Evolutionary conservation across 2,888 invertebrate genomes (phyloP).

Genomic region (Phengaris alcon): DNA sequence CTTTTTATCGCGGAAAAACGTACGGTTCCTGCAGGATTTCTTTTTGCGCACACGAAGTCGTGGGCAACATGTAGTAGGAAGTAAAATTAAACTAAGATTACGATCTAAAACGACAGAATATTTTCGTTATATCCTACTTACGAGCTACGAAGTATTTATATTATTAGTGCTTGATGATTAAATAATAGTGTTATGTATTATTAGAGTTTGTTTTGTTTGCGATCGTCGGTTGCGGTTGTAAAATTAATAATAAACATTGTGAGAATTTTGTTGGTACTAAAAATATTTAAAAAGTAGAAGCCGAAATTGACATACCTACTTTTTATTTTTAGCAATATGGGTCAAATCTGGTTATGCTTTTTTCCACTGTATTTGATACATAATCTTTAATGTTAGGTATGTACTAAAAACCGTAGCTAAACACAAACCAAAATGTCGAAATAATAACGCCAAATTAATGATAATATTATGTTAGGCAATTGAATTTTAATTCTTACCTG

Average conservation of each 20-base stretch:
- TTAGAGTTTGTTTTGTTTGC: too few species aligned
- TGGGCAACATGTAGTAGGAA: too few species aligned
- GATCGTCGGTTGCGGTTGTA: neutral
- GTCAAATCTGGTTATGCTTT: neutral
- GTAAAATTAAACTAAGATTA: too few species aligned
- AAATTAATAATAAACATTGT: neutral
- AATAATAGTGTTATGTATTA: too few species aligned
- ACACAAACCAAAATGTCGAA: neutral
- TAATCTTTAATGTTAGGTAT: neutral
- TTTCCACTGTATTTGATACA: neutral
- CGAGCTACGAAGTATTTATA: too few species aligned
- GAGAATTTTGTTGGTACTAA: neutral
- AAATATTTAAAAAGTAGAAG: neutral
- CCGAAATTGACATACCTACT: neutral
- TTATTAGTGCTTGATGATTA: too few species aligned
- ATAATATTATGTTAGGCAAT: neutral
- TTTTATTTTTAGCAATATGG: constrained; percentile 2
- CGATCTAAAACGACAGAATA: too few species aligned
- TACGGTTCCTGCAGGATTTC: too few species aligned
- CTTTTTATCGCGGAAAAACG: too few species aligned
- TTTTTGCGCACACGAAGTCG: too few species aligned
- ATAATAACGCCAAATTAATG: neutral
- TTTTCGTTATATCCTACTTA: too few species aligned
- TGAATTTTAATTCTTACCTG: neutral
- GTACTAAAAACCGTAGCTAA: neutral